These are phyloP conservation scores for Paracanthobrama guichenoti DNA, from an alignment of 2,113 vertebrate species.

Conservation along the genomic window DNA sequence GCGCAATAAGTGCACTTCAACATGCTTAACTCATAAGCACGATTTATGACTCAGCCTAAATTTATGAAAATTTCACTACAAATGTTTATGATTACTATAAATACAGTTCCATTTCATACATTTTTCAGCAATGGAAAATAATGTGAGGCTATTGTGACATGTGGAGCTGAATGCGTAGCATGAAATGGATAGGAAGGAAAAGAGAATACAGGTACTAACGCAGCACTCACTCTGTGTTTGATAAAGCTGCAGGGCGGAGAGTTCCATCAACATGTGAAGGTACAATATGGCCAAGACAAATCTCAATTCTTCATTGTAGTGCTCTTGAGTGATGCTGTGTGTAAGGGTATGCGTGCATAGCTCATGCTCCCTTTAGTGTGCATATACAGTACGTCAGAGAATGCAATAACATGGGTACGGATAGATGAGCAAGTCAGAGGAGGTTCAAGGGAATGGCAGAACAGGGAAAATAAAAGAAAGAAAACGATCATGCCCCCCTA, in stretches of 20 bases:
- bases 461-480: slow-evolving; percentile 38
- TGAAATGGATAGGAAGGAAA: background rate
- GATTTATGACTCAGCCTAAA: background rate
- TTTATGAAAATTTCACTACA: slow-evolving; percentile 10
- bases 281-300: background rate
- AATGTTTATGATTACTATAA: background rate
- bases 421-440: background rate
- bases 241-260: background rate
- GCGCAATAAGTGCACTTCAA: background rate
- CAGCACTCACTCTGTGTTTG: background rate
- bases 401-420: background rate
- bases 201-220: slow-evolving; percentile 4
- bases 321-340: background rate
- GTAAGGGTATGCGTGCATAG: background rate
- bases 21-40: background rate
- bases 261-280: background rate
- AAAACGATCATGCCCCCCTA: background rate
- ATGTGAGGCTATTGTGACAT: slow-evolving; percentile 25
- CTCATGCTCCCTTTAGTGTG: background rate
- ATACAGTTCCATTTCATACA: slow-evolving; percentile 8
- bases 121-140: slow-evolving; percentile 1
- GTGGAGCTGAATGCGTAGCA: background rate
- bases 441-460: slow-evolving; percentile 9
- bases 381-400: background rate
- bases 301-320: background rate